These are phyloP conservation scores for Seira musarum DNA, from an alignment of 2,888 invertebrate species.

Conservation along the genomic window DNA sequence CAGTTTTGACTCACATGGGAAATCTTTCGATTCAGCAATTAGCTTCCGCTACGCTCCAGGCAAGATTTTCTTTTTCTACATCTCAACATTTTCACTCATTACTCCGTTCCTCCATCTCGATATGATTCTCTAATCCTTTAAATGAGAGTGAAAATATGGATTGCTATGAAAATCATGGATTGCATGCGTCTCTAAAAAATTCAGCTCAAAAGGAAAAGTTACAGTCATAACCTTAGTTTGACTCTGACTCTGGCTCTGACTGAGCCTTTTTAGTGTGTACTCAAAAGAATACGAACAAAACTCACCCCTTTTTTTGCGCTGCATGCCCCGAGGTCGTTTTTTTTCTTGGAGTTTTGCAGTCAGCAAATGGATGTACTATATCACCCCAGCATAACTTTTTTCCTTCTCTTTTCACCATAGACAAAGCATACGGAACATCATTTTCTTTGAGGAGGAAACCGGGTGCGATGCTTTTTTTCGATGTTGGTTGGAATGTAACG, in stretches of 20 bases:
- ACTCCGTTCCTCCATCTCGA: constrained; percentile 1
- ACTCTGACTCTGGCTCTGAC: too few relatives aligned
- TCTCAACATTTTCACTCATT: constrained; percentile 18
- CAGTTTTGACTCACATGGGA: constrained; percentile 65
- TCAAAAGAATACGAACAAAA: too few relatives aligned
- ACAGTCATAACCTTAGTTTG: too few relatives aligned
- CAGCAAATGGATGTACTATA: neutral
- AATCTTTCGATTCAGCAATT: constrained; percentile 69
- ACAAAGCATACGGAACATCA: constrained; percentile 67
- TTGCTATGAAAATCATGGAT: too few relatives aligned
- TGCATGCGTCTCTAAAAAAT: too few relatives aligned
- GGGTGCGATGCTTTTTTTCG: constrained; percentile 67
- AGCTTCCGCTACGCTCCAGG: constrained; percentile 69
- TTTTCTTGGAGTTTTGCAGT: neutral
- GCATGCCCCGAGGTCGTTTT: neutral
- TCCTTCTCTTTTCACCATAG: constrained; percentile 45
- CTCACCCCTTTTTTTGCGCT: neutral
- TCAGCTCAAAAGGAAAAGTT: too few relatives aligned
- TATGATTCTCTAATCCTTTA: neutral
- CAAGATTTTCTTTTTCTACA: constrained; percentile 36
- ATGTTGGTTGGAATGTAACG: constrained; percentile 67
- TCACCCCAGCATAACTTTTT: constrained; percentile 14
- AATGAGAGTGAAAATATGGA: too few relatives aligned
- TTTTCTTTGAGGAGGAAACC: constrained; percentile 68
- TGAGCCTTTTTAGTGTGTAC: too few relatives aligned